Evolutionary conservation across 2,888 invertebrate species (phyloP), one percentile per base, ranked within the genome.

Genomic region (Lasius platythorax): DNA sequence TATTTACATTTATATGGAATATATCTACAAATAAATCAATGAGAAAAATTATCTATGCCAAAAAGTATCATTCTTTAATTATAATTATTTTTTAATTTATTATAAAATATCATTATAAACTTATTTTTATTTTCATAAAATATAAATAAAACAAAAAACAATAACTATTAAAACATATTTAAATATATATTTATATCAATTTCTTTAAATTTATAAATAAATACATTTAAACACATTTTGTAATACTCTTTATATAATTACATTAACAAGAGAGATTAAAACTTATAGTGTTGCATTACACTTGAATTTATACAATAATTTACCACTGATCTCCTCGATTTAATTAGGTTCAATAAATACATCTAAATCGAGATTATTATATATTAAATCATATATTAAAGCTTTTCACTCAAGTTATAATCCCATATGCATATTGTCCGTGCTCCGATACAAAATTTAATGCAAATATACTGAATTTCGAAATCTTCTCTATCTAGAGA

Each of bases 391-490:
- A n/a, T 53, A 53, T 53, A 53, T 53, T 53, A 53, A 53, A 53
- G 50, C 67, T 76, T 66, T 76, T 76, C 64, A 75, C 12, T 75
- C 66, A 75, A 75, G 23, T 75, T 18, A 37, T 76, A 76, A 76
- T 76, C 67, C 37, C 50, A 66, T 23, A 53, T 76, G 33, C 43
- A 28, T 37, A 53, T 66, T 66, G 37, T 66, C 66, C n/a, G 4
- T 37, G 28, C 28, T 40, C 30, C 15, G 5, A 43, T 43, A 33
- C n/a, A 58, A 33, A 78, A 78, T 61, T 79, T 70, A 30, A 63
- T 53, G 5, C 18, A 37, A 28, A 53, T 58, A 23, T 40, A 28
- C 0, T 18, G 15, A 30, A 30, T 58, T 70, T 58, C 5, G 1
- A 58, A 58, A 46, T 30, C 23, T 50, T 18, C 18, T 50, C 9